Conservation (phyloP, 2,797 vertebrate genomes). For the Premnoplex brunnescens region DNA sequence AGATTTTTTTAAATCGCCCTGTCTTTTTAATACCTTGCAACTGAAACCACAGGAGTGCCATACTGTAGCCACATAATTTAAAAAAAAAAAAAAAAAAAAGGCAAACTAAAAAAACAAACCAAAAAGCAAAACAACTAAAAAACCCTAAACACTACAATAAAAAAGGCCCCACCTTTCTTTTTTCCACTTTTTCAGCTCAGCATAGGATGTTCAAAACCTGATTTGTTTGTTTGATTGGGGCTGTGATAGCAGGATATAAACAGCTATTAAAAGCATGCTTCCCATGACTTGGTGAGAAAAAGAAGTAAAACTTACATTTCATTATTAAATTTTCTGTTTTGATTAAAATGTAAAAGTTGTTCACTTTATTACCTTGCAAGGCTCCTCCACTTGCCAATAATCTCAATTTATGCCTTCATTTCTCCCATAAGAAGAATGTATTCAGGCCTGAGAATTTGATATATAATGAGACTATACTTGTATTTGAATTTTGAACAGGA, state of each 20-base stretch:
- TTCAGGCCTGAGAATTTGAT: not conserved
- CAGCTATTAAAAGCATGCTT: not conserved
- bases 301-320: not conserved
- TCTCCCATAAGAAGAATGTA: not conserved
- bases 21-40: not conserved
- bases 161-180: not conserved
- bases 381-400: not conserved
- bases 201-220: not conserved
- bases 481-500: not conserved
- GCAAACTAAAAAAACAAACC: not conserved
- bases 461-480: not conserved
- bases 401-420: not conserved
- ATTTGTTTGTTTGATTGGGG: not conserved
- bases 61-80: not conserved
- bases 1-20: not conserved
- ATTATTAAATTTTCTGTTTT: not conserved
- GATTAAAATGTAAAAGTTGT: not conserved
- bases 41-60: not conserved
- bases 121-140: not conserved
- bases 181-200: not conserved
- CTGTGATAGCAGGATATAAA: not conserved
- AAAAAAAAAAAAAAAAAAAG: too few relatives aligned
- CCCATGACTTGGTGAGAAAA: not conserved
- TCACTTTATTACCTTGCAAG: not conserved
- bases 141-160: not conserved